These are phyloP conservation scores for Centruroides sculpturatus DNA, from an alignment of 1,140 invertebrate species.

Conservation along the genomic window DNA sequence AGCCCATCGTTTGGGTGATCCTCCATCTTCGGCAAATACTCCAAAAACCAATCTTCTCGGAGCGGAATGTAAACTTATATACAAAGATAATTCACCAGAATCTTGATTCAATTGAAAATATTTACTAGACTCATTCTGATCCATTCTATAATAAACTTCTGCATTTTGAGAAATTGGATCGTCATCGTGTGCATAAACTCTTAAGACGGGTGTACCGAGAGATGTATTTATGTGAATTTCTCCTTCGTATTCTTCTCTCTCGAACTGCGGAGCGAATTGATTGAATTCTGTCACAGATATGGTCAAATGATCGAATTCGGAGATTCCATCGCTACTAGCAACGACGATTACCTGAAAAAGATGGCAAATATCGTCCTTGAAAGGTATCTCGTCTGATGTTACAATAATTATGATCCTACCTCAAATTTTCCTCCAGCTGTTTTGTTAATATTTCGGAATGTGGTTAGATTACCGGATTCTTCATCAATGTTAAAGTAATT, in stretches of 20 bases:
- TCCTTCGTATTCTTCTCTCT: conserved; percentile 9
- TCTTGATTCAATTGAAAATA: background rate
- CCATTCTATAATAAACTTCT: conserved; percentile 14
- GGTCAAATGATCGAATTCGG: conserved; percentile 1
- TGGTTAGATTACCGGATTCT: conserved; percentile 12
- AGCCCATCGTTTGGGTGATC: conserved; percentile 9
- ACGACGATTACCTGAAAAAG: conserved; percentile 13
- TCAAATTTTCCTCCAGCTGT: conserved; percentile 8
- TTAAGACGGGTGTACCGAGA: conserved; percentile 4
- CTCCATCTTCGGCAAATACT: conserved; percentile 13
- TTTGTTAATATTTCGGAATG: conserved; percentile 3
- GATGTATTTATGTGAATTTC: conserved; percentile 6
- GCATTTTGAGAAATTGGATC: conserved; percentile 13
- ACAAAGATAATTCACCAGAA: background rate
- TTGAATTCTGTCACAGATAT: conserved; percentile 13
- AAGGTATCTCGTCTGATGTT: background rate
- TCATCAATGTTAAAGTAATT: conserved; percentile 12
- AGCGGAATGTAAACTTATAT: background rate
- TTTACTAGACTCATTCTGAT: conserved; percentile 1
- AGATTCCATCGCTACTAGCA: conserved; percentile 9
- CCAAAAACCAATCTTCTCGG: conserved; percentile 1
- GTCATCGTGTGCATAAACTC: conserved; percentile 11
- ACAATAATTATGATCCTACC: background rate
- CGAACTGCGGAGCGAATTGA: conserved; percentile 10
- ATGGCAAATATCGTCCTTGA: background rate